Percentiles rank a stretch among this genome's conserved stretches.
phyloP scores from a whole-genome alignment of 2,797 vertebrate genomes.

The Centroberyx gerrardi region DNA sequence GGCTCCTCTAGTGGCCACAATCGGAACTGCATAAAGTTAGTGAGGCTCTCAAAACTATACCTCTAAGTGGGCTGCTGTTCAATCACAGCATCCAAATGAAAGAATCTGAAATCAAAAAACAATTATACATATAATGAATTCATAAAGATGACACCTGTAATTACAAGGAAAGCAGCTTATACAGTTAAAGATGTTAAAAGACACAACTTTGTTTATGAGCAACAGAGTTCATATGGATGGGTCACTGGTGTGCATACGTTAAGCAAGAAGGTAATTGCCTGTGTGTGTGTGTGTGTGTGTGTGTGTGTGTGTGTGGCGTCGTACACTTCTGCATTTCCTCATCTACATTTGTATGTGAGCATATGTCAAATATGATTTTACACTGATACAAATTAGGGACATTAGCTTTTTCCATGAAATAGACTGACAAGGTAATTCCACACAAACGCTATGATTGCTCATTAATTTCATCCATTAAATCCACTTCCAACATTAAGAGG shows the following conservation, averaged over 20 bases:
- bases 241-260: background rate
- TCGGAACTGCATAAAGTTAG: conserved; percentile 47
- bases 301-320: too few species aligned
- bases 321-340: background rate
- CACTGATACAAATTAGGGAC: too few species aligned
- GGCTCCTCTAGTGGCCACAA: conserved; percentile 84
- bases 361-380: too few species aligned
- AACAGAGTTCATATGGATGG: background rate
- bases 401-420: background rate
- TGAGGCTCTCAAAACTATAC: background rate
- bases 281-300: background rate
- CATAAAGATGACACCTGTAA: background rate
- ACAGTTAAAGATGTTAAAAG: too few species aligned
- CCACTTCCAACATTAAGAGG: conserved; percentile 7
- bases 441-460: background rate
- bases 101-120: background rate
- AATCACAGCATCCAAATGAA: background rate
- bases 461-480: conserved; percentile 3
- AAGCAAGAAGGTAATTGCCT: background rate
- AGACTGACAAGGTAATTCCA: background rate
- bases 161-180: background rate
- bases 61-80: background rate
- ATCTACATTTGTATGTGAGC: background rate
- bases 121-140: background rate
- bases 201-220: too few species aligned